These are phyloP conservation scores for Egretta garzetta DNA, from an alignment of 2,113 vertebrate species.

Conservation along the genomic window DNA sequence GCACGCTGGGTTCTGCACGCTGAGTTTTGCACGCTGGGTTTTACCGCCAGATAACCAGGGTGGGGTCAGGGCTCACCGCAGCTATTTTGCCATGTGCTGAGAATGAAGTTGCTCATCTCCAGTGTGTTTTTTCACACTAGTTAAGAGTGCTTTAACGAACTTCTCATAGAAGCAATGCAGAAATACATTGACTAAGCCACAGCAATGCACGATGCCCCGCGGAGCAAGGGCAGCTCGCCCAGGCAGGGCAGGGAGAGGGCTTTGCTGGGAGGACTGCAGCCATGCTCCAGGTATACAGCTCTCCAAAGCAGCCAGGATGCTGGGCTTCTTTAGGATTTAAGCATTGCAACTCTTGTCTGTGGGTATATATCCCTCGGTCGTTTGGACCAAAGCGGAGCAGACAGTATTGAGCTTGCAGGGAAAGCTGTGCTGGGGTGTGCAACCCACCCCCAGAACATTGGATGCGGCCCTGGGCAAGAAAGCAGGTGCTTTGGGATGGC, in stretches of 20 bases:
- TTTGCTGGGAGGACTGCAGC: background rate
- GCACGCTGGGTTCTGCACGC: rapidly evolving
- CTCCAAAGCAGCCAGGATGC: background rate
- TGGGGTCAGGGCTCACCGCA: background rate
- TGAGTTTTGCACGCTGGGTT: background rate
- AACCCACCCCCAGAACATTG: background rate
- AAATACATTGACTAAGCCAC: background rate
- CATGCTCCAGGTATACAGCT: background rate
- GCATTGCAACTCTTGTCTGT: rapidly evolving
- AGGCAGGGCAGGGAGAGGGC: background rate
- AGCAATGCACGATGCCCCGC: rapidly evolving
- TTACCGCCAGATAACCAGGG: background rate
- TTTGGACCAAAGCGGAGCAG: background rate
- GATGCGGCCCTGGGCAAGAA: background rate
- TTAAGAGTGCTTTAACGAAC: background rate
- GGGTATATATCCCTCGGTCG: background rate
- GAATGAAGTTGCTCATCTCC: background rate
- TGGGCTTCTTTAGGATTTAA: background rate
- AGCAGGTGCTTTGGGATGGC: background rate
- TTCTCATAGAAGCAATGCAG: background rate
- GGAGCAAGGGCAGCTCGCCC: background rate
- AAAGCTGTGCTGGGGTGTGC: background rate
- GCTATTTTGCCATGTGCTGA: background rate
- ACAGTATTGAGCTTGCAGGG: background rate
- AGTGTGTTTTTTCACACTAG: no score